Base-by-base conservation (phyloP, 2,888 invertebrate genomes). In the Orchestes rusci region DNA sequence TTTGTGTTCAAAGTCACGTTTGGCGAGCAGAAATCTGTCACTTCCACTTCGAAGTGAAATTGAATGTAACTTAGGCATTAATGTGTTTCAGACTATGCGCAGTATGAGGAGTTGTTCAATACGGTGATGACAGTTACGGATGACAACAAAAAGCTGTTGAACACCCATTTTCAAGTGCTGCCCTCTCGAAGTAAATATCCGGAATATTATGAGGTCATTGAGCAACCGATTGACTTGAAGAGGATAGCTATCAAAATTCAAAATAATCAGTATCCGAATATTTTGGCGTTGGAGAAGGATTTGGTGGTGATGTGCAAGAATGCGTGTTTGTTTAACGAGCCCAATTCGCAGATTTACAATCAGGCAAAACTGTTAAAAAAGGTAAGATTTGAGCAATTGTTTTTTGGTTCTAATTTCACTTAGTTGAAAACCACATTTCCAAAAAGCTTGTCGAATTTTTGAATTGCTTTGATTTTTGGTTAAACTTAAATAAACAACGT, bases 281-380 rank as follows among this genome's bases (percentile, higher is more conserved):
- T 97, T 23, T 72, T 72, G 33, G 92, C 94, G 42, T 74, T 99
- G 73, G 95, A 95, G 66, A 82, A 81, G 50, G 97, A 99, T 72
- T 69, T 99, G 28, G 67, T 84, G 53, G 72, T 89, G 39, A 90
- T 99, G 87, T 88, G 89, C 35, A 83, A 86, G 54, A 99, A 99
- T 68, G 97, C 97, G 0, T 95, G 94, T 64, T 74, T 81, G 13
- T 99, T 94, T 63, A 97, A 97, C 66, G 96, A 96, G 62, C 93
- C 97, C 0, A 93, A 93, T 2, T 95, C 95, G 10, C 85, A 86
- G 64, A 95, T 97, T 56, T 96, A 94, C 64, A 94, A 92, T 69
- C 93, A 95, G 69, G 94, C 96, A 1, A 91, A 90, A 62, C 74
- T 82, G 16, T 69, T 97, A 41, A 87, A 89, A 62, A 90, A 87